Evolutionary conservation across 2,797 vertebrate genomes (phyloP), one percentile per base, ranked within the genome.

Genomic region (Triplophysa yarkandensis): DNA sequence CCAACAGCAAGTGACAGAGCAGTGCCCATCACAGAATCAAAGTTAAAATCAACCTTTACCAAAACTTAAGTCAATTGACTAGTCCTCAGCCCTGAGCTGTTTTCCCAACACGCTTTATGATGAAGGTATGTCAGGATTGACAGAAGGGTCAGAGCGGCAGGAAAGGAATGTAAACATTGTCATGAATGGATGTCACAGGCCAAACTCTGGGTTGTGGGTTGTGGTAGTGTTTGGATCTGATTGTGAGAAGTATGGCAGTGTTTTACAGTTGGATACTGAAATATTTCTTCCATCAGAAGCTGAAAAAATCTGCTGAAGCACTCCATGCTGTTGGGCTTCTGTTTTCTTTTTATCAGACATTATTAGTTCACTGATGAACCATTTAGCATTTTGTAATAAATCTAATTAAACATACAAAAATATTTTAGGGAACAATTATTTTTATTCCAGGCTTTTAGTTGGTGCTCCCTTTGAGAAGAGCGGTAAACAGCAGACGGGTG

Each of bases 381-480:
- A 11, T 11, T 23, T 1, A 23, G 4, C 9, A 52, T 23, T 50
- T 50, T 11, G 21, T 13, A 13, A 23, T 52, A 25, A 14, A 14
- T 27, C 27, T 25, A 54, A 54, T 54, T 27, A 25, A 27, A 54
- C 10, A 27, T 6, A 0, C 50, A 6, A n/a, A 9, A 9, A 21
- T 9, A 30, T 70, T 9, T 44, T 25, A 27, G 4, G 4, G 10
- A 32, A 36, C 10, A 7, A 57, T 9, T 32, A 55, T 55, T 68
- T 60, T 72, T 68, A 43, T 62, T 52, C 0, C 83, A 95, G 94
- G 94, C 80, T 95, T 78, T 88, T 95, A 55, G 93, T 95, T 61
- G 94, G 94, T 6, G 94, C 94, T 61, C 94, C 94, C 0, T 89
- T 94, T 6, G 94, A 95, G 79, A 91, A 83, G 77, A 95, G 88